Base-by-base conservation (phyloP, 2,113 vertebrate genomes). In the Syngnathus typhle region DNA sequence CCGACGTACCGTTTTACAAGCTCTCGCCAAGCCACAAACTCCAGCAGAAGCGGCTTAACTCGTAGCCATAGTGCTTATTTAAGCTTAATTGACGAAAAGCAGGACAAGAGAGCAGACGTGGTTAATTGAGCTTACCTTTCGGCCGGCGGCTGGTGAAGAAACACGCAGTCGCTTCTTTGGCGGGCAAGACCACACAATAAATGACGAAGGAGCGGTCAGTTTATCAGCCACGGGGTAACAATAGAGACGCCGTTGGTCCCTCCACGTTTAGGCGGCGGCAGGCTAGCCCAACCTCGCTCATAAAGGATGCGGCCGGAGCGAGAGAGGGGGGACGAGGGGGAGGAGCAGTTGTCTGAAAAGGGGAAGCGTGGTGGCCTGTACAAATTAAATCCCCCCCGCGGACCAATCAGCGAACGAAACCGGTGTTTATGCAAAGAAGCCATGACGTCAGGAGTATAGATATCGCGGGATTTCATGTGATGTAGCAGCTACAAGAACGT, bases 361-460 rank as follows among this genome's bases (percentile, higher is more conserved):
- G 71, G 70, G 66, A 68, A 73, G 61, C 54, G 70, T 69, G 74
- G 65, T 4, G 63, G 4, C 65, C 44, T 60, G 77, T 54, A 78
- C 43, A 72, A 60, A 77, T 84, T 67, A 79, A 75, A 7, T 7
- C 66, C 49, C 76, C 70, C 39, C 39, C 6, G 15, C n/a, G 19
- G 64, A n/a, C 86, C 88, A 89, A 90, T 89, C 83, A 83, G 6
- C 47, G 7, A 54, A 74, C 52, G 37, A 71, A 71, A 56, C 41
- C 27, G 59, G 56, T 32, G 78, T 39, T 83, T 84, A 88, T 82
- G 84, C 77, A 81, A 86, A 85, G 18, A 56, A 59, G 69, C 7
- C 10, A 51, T 84, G 82, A 88, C 83, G 85, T 87, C 68, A 51
- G 2, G 2, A 8, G 0, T 0, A 7, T 0, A 11, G 32, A 37